Conservation (phyloP, 2,888 invertebrate genomes). For the Corythucha ciliata region DNA sequence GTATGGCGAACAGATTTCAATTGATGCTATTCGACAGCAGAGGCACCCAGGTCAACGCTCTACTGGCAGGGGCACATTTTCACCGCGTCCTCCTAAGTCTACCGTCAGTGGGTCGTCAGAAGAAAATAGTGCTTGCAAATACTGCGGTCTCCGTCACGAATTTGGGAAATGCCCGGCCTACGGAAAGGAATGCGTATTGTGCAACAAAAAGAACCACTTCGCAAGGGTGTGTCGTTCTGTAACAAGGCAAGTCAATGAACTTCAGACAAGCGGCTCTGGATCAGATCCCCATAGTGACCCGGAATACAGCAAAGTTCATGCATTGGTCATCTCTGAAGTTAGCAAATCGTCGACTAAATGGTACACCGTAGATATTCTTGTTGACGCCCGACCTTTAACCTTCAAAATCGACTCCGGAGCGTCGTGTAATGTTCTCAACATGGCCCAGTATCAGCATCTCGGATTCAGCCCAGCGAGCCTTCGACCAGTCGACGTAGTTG, state of each 20-base stretch:
- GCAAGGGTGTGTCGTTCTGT: background rate
- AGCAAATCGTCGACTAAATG: background rate
- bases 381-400: background rate
- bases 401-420: slow-evolving; percentile 17
- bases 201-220: background rate
- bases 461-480: background rate
- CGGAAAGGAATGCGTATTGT: background rate
- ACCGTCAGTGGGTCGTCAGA: too few relatives aligned
- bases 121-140: background rate
- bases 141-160: slow-evolving; percentile 4
- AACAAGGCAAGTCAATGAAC: background rate
- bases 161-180: slow-evolving; percentile 14
- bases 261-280: background rate
- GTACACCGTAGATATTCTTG: background rate
- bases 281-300: background rate
- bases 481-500: background rate
- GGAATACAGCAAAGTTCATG: background rate
- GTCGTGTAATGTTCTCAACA: slow-evolving; percentile 4
- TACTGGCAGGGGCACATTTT: too few relatives aligned
- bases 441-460: background rate
- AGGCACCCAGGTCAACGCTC: too few relatives aligned
- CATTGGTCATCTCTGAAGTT: background rate
- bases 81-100: too few relatives aligned
- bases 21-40: too few relatives aligned
- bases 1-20: background rate